Evolutionary conservation across 2,888 invertebrate species (phyloP), one percentile per base, ranked within the genome.

Genomic region (Dioctria rufipes): DNA sequence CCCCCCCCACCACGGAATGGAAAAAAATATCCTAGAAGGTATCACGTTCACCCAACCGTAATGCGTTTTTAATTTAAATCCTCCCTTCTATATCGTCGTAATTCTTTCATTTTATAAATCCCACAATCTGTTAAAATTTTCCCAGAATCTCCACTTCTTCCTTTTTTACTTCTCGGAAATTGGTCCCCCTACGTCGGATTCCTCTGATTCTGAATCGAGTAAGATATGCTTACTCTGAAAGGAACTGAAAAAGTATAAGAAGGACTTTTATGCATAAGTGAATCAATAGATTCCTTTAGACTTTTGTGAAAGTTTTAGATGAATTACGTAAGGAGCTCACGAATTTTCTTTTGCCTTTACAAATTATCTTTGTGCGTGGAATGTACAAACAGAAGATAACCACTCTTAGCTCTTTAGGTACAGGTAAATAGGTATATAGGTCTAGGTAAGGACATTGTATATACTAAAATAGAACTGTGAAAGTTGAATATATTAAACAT

Each of bases 31-130:
- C 25, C 25, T 25, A 2, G 51, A 51, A 51, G 2, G 11, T 9
- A 9, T 11, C 51, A 9, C 8, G 42, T n/a, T 67, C 43, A n/a
- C 25, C 46, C 46, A 43, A 67, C 46, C 9, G 46, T 46, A 67
- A 67, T 46, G 42, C 46, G 42, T 67, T 67, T 67, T 67, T 67
- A 67, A 67, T 67, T 67, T 67, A 46, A 67, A 67, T 67, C 43
- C 46, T 11, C 46, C 46, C 43, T 43, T 25, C 67, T 43, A 67
- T 67, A 43, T 42, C n/a, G 13, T 13, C 25, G 25, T 46, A 25
- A 3, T 25, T 13, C 46, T 43, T 13, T 42, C 67, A 67, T 46
- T 46, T 46, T 43, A 42, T 43, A 25, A 25, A 43, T 43, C 25
- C 46, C 8, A 43, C 51, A 42, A 67, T 67, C 9, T 67, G 13